phyloP scores from a whole-genome alignment of 2,888 invertebrate species.

The Tricholauxania praeusta region DNA sequence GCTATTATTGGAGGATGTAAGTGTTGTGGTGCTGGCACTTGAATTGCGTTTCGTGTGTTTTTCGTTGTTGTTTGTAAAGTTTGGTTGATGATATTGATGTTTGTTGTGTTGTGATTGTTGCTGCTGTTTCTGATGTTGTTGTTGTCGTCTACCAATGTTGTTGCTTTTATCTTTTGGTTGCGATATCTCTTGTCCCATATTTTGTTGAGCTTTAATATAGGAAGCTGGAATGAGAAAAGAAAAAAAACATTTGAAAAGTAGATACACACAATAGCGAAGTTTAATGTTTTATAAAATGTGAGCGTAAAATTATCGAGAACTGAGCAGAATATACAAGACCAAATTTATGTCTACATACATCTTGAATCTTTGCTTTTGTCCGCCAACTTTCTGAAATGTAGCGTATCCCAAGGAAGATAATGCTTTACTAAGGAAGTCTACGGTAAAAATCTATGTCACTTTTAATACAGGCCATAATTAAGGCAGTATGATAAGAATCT shows the following conservation, averaged over 20 bases:
- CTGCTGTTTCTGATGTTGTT: slow-evolving; percentile 42
- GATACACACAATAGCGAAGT: too few relatives aligned
- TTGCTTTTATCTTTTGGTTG: slow-evolving; percentile 59
- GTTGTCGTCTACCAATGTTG: slow-evolving; percentile 57
- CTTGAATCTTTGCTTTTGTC: too few relatives aligned
- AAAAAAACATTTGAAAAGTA: slow-evolving; percentile 6
- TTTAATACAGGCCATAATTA: too few relatives aligned
- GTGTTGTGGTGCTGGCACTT: slow-evolving; percentile 34
- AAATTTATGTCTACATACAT: too few relatives aligned
- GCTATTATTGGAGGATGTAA: slow-evolving; percentile 28
- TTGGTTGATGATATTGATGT: slow-evolving; percentile 43
- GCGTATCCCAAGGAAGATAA: too few relatives aligned
- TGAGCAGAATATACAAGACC: too few relatives aligned
- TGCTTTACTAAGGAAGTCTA: too few relatives aligned
- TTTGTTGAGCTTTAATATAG: slow-evolving; percentile 58
- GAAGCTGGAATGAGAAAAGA: slow-evolving; percentile 49
- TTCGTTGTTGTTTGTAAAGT: slow-evolving; percentile 39
- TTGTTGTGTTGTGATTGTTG: slow-evolving; percentile 37
- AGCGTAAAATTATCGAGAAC: too few relatives aligned
- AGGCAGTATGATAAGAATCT: too few relatives aligned
- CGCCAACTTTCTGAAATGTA: too few relatives aligned
- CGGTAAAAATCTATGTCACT: too few relatives aligned
- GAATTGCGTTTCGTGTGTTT: slow-evolving; percentile 40
- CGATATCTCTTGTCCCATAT: slow-evolving; percentile 70
- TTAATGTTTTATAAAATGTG: too few relatives aligned